Conservation (phyloP, 1,140 invertebrate genomes). For the Triops cancriformis region DNA sequence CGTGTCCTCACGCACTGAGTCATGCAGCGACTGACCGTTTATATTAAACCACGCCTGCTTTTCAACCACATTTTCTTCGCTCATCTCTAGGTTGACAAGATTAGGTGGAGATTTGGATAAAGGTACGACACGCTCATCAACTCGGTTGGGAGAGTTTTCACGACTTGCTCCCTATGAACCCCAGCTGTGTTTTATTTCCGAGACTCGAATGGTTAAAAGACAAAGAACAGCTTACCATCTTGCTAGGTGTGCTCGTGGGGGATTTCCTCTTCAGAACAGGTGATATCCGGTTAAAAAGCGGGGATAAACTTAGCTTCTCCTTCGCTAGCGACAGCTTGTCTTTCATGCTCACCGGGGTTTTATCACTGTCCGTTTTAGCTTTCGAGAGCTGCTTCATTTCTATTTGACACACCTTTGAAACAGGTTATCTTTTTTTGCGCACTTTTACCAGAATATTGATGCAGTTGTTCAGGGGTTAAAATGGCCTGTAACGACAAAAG, state of each 20-base stretch:
- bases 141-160: background rate
- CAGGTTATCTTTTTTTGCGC: background rate
- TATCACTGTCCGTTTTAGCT: background rate
- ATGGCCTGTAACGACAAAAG: background rate
- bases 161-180: background rate
- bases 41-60: background rate
- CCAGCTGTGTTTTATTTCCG: background rate
- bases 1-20: background rate
- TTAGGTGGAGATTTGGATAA: background rate
- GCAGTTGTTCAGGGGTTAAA: background rate
- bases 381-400: background rate
- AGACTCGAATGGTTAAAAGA: background rate
- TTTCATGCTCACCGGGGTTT: background rate
- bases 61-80: background rate
- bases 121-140: background rate
- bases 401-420: background rate
- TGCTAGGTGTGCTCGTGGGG: background rate
- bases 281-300: conserved; percentile 19
- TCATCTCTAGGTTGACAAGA: background rate
- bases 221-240: background rate
- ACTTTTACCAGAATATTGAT: background rate
- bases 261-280: conserved; percentile 21
- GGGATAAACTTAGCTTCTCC: conserved; percentile 2
- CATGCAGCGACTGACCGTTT: background rate
- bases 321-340: conserved; percentile 10